Base-by-base conservation (phyloP, 2,888 invertebrate genomes). In the Noctuana brunneofusca region DNA sequence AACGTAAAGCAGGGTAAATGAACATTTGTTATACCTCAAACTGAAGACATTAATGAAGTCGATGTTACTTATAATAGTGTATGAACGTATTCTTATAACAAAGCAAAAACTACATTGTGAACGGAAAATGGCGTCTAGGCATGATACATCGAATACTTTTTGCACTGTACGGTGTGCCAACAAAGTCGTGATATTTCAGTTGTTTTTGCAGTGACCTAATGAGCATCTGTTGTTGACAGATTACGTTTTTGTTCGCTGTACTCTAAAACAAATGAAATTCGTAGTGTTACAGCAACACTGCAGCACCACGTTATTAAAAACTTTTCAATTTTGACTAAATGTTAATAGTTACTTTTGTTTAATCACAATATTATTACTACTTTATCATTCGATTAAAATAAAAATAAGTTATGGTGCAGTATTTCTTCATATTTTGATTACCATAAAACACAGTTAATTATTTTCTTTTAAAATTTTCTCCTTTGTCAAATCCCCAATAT, bases 201-300 rank as follows among this genome's bases (percentile, higher is more conserved):
- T 55, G 62, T 62, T 62, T 54, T 62, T 62, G 55, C 62, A 38
- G 35, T 54, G 55, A 55, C 35, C 60, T 62, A 62, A 62, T 62
- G 55, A 62, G 55, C 62, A 32, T 53, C 54, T 55, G 49, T 41
- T 55, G 62, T 54, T 14, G 22, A 52, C 50, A 41, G 52, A 52
- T 54, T 43, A 18, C 11, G 12, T 46, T 59, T 53, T 59, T 53
- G 59, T 49, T 12, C 20, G 12, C 3, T 50, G 32, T 16, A 50
- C 18, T 27, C 50, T n/a, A 58, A 50, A 52, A 49, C 38, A 38
- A 38, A 38, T 14, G 38, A 38, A 38, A 14, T 38, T 38, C 14
- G 35, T 35, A 35, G 35, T n/a, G 35, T 38, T 14, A 32, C 12
- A 32, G 14, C 38, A 38, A 38, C 1, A 38, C 2, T 14, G 38